A percentile compares a stretch with the other conserved stretches of the same genome.
phyloP scores from a whole-genome alignment of 2,797 vertebrate species.

The Eremophila alpestris region DNA sequence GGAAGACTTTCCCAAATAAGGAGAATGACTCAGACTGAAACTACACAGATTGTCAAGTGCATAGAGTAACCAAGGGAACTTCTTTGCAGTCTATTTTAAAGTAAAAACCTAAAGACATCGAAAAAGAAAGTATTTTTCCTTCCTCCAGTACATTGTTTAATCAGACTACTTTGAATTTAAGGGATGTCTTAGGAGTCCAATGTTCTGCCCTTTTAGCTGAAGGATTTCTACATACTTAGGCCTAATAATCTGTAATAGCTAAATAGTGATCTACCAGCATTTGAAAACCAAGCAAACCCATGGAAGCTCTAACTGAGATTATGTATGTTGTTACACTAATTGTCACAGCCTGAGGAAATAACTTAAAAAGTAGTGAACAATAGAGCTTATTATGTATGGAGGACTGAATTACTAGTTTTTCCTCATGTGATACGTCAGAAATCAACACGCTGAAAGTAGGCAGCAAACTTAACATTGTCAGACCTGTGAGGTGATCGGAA shows the following conservation, averaged over 20 bases:
- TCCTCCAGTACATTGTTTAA: neutral
- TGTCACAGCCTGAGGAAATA: neutral
- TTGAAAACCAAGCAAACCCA: neutral
- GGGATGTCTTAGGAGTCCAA: neutral
- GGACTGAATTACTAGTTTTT: neutral
- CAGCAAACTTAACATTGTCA: neutral
- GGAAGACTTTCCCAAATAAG: conserved; percentile 56
- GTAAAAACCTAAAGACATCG: neutral
- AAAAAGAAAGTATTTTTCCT: neutral
- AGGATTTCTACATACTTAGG: neutral
- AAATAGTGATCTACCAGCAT: neutral
- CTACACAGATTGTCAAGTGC: conserved; percentile 35
- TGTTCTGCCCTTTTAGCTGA: neutral
- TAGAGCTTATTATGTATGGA: neutral
- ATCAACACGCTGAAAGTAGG: neutral
- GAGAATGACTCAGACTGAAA: conserved; percentile 46
- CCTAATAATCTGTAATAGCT: neutral
- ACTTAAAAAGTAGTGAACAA: neutral
- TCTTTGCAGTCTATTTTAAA: conserved; percentile 25
- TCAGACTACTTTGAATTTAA: neutral
- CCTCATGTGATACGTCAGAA: neutral
- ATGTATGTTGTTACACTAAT: neutral
- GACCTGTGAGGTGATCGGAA: neutral
- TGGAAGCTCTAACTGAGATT: neutral
- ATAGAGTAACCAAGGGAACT: conserved; percentile 43